A percentile compares a stretch with the other conserved stretches of the same genome.
Evolutionary conservation across 2,113 vertebrate species (phyloP).

Genomic region (Pluvialis apricaria): DNA sequence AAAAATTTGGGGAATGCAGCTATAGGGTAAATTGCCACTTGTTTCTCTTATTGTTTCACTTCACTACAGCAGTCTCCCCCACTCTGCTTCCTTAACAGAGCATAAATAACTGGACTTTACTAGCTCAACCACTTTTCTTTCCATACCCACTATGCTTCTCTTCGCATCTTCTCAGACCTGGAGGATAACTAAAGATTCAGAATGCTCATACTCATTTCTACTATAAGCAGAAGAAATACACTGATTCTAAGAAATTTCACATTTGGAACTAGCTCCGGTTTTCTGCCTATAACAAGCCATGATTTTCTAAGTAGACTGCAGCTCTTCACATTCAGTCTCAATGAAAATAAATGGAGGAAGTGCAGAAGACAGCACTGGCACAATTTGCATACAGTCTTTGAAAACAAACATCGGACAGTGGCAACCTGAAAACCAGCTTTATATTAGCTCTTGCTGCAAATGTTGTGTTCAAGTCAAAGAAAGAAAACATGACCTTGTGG

Average conservation of each 20-base stretch:
- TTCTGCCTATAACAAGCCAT: neutral
- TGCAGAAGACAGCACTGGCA: conserved; percentile 15
- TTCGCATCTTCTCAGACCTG: neutral
- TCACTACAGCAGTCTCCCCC: neutral
- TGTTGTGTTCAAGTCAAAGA: neutral
- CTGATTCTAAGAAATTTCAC: neutral
- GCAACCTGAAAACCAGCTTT: neutral
- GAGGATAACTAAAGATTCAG: neutral
- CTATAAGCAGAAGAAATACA: neutral
- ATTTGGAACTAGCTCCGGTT: conserved; percentile 5
- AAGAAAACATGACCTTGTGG: neutral
- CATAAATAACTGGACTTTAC: neutral
- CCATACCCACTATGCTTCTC: neutral
- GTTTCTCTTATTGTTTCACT: neutral
- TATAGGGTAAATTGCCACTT: neutral
- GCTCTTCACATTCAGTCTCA: conserved; percentile 8
- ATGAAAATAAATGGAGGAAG: conserved; percentile 39
- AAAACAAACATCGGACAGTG: neutral
- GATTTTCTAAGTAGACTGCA: conserved; percentile 9
- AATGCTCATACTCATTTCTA: neutral
- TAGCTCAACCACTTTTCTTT: neutral
- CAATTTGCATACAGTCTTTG: conserved; percentile 1
- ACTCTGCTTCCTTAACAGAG: neutral
- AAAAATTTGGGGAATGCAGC: neutral
- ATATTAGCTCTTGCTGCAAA: neutral